Base-by-base conservation (phyloP, 2,113 vertebrate genomes). In the Etheostoma spectabile region DNA sequence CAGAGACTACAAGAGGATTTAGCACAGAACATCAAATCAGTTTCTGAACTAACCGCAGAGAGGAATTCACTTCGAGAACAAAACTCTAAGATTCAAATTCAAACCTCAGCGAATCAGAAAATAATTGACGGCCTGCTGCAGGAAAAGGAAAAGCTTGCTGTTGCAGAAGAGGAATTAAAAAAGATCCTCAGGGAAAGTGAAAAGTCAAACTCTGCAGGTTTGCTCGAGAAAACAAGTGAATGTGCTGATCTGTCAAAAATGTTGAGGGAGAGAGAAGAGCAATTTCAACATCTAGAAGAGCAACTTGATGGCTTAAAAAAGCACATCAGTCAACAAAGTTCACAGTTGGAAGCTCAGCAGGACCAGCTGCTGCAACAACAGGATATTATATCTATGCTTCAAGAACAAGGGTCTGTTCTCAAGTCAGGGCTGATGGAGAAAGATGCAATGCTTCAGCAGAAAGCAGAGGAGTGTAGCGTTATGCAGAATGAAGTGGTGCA, bases 191-290 rank as follows among this genome's bases (percentile, higher is more conserved):
- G 91, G 75, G 92, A 96, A 72, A 95, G 91, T 27, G 90, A 95
- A 65, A 80, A 76, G 45, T 92, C 92, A 0, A 53, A 93, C 59
- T 83, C 94, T 27, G 90, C 94, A 62, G 92, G 82, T 80, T 89
- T 97, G 67, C 81, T 87, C 2, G 92, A 95, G 67, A 97, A 96
- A 76, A 94, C 92, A 38, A 94, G 84, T 6, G 93, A 96, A 56
- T 96, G 93, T 69, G 64, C 67, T 52, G 0, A 81, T 59, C 87
- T 97, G 61, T 87, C 86, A 16, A 80, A 86, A 72, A 90, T 86
- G 12, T 85, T 97, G 21, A 76, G 2, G 5, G 92, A 95, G 67
- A 95, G 84, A 63, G 94, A 94, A 51, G 92, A 95, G 27, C 73
- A 89, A 5, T 46, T 91, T 30, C 86, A 86, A 48, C 72, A 77